Percentiles rank a stretch among this genome's conserved stretches.
Evolutionary conservation across 2,797 vertebrate genomes (phyloP).

Genomic region (Gouania willdenowi): DNA sequence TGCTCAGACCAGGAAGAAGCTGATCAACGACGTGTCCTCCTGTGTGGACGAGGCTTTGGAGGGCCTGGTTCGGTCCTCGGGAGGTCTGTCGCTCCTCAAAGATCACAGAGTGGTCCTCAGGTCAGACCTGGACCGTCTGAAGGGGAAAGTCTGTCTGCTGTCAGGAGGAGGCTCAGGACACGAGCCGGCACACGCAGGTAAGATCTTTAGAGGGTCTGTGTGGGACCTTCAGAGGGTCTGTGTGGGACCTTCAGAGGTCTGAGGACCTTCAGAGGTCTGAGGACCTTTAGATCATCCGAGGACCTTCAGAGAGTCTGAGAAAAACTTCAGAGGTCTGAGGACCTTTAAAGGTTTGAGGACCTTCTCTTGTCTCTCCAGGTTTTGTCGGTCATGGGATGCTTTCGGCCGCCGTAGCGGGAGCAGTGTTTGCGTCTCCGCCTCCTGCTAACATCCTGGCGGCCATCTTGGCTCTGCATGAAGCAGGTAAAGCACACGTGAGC

Average conservation of each 20-base stretch:
- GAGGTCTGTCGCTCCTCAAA: constrained; percentile 71
- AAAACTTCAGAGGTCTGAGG: too few relatives aligned
- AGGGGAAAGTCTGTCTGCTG: constrained; percentile 83
- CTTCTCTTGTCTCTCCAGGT: too few relatives aligned
- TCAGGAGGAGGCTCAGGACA: constrained; percentile 93
- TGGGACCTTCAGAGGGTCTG: too few relatives aligned
- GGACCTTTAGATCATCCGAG: too few relatives aligned
- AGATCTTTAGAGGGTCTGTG: not conserved
- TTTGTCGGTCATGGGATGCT: constrained; percentile 91
- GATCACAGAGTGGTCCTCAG: constrained; percentile 86
- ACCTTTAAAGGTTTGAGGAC: too few relatives aligned
- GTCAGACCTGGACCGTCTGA: constrained; percentile 73
- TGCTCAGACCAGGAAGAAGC: constrained; percentile 73
- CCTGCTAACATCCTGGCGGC: constrained; percentile 87
- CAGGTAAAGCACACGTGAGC: constrained; percentile 44
- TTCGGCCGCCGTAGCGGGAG: constrained; percentile 86
- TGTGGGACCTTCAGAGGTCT: not conserved
- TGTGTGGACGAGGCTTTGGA: constrained; percentile 87
- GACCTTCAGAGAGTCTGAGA: too few relatives aligned
- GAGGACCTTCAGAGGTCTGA: too few relatives aligned
- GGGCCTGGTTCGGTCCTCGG: constrained; percentile 76
- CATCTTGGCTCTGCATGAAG: constrained; percentile 76
- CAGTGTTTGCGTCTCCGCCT: constrained; percentile 88
- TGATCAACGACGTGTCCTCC: constrained; percentile 76
- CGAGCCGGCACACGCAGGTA: constrained; percentile 91